These are phyloP conservation scores for Cryptoblepharus egeriae DNA, from an alignment of 2,797 vertebrate genomes.

Conservation along the genomic window DNA sequence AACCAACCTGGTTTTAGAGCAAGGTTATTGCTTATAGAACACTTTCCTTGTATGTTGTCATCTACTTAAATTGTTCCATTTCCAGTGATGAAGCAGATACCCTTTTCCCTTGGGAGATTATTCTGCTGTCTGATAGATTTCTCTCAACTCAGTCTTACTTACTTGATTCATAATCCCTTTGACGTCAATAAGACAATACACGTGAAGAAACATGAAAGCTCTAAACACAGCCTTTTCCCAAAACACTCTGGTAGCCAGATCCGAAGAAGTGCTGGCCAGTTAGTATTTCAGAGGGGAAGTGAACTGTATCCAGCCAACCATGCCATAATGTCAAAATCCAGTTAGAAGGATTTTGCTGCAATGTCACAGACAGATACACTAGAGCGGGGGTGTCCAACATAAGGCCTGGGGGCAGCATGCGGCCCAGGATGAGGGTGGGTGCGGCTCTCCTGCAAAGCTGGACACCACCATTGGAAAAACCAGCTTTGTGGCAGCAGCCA, in stretches of 20 bases:
- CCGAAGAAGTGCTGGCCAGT: background rate
- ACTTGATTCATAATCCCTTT: constrained; percentile 6
- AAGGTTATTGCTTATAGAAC: constrained; percentile 14
- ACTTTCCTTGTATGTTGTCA: background rate
- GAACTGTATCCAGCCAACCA: background rate
- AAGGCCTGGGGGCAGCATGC: no score
- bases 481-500: no score
- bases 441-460: no score
- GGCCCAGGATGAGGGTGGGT: no score
- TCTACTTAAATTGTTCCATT: background rate
- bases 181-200: background rate
- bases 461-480: no score
- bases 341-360: background rate
- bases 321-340: background rate
- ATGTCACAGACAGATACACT: background rate
- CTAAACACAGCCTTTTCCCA: background rate
- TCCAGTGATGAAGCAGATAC: constrained; percentile 18
- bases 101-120: background rate
- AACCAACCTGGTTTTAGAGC: background rate
- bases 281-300: background rate
- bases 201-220: background rate
- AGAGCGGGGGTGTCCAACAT: background rate
- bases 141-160: background rate
- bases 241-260: background rate
- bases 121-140: constrained; percentile 31